Evolutionary conservation across 2,797 vertebrate species (phyloP).

Genomic region (Catostomus latipinnis): DNA sequence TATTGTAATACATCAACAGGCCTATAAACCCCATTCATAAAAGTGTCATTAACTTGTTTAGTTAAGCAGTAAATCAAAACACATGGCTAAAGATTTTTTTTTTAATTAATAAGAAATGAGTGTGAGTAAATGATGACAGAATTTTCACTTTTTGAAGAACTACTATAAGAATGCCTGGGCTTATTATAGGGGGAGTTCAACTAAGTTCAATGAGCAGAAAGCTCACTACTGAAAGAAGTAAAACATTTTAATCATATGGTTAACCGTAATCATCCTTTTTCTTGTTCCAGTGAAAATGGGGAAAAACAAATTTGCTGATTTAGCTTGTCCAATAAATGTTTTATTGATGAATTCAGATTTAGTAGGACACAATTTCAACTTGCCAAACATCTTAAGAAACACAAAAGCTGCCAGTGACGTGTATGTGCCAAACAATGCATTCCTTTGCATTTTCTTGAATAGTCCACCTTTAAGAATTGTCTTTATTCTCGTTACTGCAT

Average conservation of each 20-base stretch:
- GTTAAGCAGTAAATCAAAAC: too few relatives aligned
- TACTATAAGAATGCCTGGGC: not conserved
- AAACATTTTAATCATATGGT: constrained; percentile 25
- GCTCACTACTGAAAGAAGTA: not conserved
- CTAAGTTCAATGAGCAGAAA: not conserved
- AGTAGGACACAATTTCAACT: constrained; percentile 1
- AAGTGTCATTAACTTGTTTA: too few relatives aligned
- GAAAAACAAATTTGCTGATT: constrained; percentile 8
- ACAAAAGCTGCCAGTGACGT: not conserved
- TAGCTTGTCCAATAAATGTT: not conserved
- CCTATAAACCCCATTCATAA: too few relatives aligned
- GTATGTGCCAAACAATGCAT: not conserved
- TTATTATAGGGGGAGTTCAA: not conserved
- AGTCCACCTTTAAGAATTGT: too few relatives aligned
- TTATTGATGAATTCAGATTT: constrained; percentile 18
- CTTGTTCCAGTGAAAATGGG: constrained; percentile 9
- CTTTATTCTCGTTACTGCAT: too few relatives aligned
- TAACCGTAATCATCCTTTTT: constrained; percentile 26
- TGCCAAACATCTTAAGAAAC: not conserved
- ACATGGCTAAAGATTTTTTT: too few relatives aligned
- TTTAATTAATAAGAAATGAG: too few relatives aligned
- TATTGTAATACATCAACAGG: too few relatives aligned
- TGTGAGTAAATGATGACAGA: too few relatives aligned
- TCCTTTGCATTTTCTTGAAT: not conserved
- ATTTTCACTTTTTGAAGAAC: too few relatives aligned